phyloP scores from a whole-genome alignment of 1,140 invertebrate species.

The Drosophila quadrilineata region DNA sequence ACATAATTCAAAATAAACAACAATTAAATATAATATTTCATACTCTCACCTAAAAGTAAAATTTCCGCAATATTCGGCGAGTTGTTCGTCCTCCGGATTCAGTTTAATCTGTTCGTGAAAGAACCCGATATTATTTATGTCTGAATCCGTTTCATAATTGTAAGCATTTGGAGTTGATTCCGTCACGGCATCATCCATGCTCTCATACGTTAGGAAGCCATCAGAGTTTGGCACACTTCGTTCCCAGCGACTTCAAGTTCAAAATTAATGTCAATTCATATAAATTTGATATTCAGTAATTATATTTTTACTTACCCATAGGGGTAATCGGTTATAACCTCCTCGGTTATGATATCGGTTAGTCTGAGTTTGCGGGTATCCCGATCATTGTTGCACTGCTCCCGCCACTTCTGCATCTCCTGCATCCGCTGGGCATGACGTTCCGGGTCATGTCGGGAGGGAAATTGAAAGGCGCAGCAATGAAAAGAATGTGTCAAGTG shows the following conservation, averaged over 20 bases:
- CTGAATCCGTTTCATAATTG: slow-evolving; percentile 63
- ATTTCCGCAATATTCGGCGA: slow-evolving; percentile 74
- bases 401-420: slow-evolving; percentile 82
- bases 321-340: not conserved
- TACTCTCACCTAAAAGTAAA: slow-evolving; percentile 66
- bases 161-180: slow-evolving; percentile 13
- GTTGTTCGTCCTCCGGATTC: slow-evolving; percentile 62
- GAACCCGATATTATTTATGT: slow-evolving; percentile 57
- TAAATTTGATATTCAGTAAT: not conserved
- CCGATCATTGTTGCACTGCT: slow-evolving; percentile 46
- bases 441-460: slow-evolving; percentile 88
- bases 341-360: not conserved
- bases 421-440: slow-evolving; percentile 84
- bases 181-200: not conserved
- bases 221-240: not conserved
- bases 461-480: slow-evolving; percentile 93
- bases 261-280: not conserved
- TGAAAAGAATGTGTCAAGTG: slow-evolving; percentile 92
- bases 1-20: not conserved
- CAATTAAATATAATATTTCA: not conserved
- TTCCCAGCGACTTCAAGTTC: not conserved
- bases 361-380: not conserved
- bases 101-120: slow-evolving; percentile 71
- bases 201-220: not conserved
- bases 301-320: not conserved